Evolutionary conservation across 2,797 vertebrate genomes (phyloP).

Genomic region (Cynodonichthys magdalenae): DNA sequence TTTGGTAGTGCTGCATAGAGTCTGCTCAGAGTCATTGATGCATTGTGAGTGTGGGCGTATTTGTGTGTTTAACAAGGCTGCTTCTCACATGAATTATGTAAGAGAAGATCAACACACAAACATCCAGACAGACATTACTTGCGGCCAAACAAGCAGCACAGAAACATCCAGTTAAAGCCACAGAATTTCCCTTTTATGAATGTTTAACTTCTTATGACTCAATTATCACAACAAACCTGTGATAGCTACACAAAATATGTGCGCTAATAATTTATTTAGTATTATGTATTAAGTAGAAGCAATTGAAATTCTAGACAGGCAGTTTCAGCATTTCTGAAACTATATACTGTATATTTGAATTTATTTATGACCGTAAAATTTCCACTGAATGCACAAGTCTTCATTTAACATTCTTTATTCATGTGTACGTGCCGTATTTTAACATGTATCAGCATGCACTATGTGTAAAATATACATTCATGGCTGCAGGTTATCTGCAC

Average conservation of each 20-base stretch:
- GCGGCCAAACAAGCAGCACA: constrained; percentile 14
- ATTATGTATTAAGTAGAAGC: no score
- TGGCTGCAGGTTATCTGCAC: no score
- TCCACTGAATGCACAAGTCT: neutral
- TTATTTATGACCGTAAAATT: constrained; percentile 29
- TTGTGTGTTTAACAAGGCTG: constrained; percentile 28
- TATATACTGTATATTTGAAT: constrained; percentile 3
- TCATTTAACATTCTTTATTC: neutral
- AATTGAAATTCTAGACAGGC: constrained; percentile 6
- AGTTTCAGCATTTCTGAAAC: neutral
- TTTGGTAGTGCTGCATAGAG: neutral
- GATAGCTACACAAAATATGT: no score
- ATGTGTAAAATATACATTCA: no score
- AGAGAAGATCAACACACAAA: constrained; percentile 12
- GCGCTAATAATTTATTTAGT: no score
- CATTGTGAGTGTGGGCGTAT: constrained; percentile 6
- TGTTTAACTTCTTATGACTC: neutral
- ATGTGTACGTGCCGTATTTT: neutral
- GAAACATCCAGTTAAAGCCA: constrained; percentile 4
- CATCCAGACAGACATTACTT: constrained; percentile 7
- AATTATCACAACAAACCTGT: neutral
- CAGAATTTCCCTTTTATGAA: neutral
- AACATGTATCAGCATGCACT: neutral
- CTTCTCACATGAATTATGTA: constrained; percentile 58
- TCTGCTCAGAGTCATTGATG: constrained; percentile 10